These are phyloP conservation scores for Orthosia gracilis DNA, from an alignment of 2,888 invertebrate genomes.

Conservation along the genomic window DNA sequence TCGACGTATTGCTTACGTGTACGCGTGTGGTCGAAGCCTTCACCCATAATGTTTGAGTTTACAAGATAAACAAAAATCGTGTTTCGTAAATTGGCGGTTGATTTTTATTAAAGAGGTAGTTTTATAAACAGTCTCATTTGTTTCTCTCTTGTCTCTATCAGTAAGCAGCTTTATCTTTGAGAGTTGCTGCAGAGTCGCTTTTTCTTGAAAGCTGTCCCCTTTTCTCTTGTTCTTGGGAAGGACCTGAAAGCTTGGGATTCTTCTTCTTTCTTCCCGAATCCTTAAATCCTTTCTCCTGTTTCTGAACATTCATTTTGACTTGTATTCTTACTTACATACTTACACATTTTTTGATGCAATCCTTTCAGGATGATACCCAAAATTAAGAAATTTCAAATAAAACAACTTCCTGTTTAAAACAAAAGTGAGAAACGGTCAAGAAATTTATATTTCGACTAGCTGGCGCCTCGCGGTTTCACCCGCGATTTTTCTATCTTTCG, in stretches of 20 bases:
- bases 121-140: too few relatives aligned
- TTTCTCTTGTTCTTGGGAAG: neutral
- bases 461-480: too few relatives aligned
- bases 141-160: too few relatives aligned
- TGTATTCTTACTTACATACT: too few relatives aligned
- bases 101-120: conserved; percentile 21
- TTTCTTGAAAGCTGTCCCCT: neutral
- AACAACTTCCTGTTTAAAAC: neutral
- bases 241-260: neutral
- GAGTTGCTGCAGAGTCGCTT: neutral
- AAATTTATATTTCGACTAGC: conserved; percentile 38
- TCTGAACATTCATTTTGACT: too few relatives aligned
- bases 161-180: neutral
- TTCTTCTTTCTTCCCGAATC: neutral
- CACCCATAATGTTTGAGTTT: conserved; percentile 56
- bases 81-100: conserved; percentile 53
- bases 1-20: conserved; percentile 27
- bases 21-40: conserved; percentile 56
- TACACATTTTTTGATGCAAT: too few relatives aligned
- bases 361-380: too few relatives aligned
- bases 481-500: too few relatives aligned
- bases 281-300: too few relatives aligned
- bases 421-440: conserved; percentile 36
- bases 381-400: neutral
- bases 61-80: conserved; percentile 51